Evolutionary conservation across 2,113 vertebrate genomes (phyloP), one percentile per base, ranked within the genome.

Genomic region (Halichoerus grypus): DNA sequence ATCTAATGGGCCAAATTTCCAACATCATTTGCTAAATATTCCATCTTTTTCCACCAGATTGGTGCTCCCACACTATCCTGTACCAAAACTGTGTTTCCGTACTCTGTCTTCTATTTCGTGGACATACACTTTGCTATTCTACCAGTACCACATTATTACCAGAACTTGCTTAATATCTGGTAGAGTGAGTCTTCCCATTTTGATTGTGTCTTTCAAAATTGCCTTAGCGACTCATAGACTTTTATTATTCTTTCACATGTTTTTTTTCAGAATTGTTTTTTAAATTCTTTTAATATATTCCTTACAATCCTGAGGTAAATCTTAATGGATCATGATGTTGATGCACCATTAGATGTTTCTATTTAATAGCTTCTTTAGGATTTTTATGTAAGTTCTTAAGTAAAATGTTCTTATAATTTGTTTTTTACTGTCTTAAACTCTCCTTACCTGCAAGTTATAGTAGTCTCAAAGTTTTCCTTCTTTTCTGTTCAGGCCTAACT

Each of bases 251-350:
- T 72, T 94, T 57, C 46, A 65, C 19, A 21, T 88, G 39, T 21
- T 88, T 87, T 21, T 86, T 87, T 97, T 86, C 59, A 92, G 28
- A 94, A 81, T 84, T 67, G 4, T 4, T 85, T 97, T 24, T 49
- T 74, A 28, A 77, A 28, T 84, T 94, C 6, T 91, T 93, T 16
- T 19, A 31, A 31, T 81, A 21, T 33, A 16, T 69, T 93, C 8
- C 46, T 88, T 49, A 31, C 16, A 18, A 33, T 81, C 88, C 36
- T 80, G 22, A 7, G 12, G 18, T 69, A 92, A 65, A 72, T 39
- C 2, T 63, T 84, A 88, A 61, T 24, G 59, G 51, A 28, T 95
- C 31, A 33, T 69, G 61, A 63, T 57, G 3, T 74, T 74, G 42
- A 46, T 36, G 28, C 1, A 59, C 12, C 33, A 69, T 84, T 53